Evolutionary conservation across 2,113 vertebrate genomes (phyloP), one percentile per base, ranked within the genome.

Genomic region (Poicephalus gulielmi): DNA sequence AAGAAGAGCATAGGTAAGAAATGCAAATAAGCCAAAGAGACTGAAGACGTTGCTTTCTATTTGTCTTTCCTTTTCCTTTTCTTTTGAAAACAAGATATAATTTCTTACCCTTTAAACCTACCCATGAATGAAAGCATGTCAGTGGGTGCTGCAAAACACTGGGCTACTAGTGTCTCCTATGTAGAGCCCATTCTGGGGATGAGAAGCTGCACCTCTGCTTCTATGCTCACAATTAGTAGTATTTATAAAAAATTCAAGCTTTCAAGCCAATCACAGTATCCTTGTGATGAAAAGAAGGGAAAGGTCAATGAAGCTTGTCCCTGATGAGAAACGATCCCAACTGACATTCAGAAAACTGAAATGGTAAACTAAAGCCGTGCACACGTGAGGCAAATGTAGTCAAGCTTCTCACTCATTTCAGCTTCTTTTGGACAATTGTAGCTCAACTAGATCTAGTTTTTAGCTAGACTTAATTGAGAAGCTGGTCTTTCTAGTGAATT

Each of bases 401-500:
- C 66, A 68, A 94, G 70, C 49, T 92, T 94, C 86, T 84, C 50
- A 17, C 67, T 94, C 62, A n/a, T 88, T 93, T 88, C 76, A 68
- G 18, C 73, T 88, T 44, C 47, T 83, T 60, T 63, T 49, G 28
- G 88, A 75, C 70, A 84, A 16, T 87, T 81, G 69, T 91, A 80
- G 33, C 86, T 69, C 91, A 80, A 46, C 49, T 80, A n/a, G 3
- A 20, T 79, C 12, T 43, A 63, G 86, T 90, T 37, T 83, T 91
- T 82, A 90, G 15, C 69, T 83, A 70, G 69, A 33, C 63, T 96
- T 97, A 95, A 95, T 91, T 90, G 96, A 91, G 91, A 57, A 96
- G 27, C 62, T 88, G 93, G 39, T 90, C 90, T 95, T 92, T 55
- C 64, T 97, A 75, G 92, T 96, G 87, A 96, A 97, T 97, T 97